These are phyloP conservation scores for Muricea muricata DNA, from an alignment of 92 coral and sea anemone species.

Conservation along the genomic window DNA sequence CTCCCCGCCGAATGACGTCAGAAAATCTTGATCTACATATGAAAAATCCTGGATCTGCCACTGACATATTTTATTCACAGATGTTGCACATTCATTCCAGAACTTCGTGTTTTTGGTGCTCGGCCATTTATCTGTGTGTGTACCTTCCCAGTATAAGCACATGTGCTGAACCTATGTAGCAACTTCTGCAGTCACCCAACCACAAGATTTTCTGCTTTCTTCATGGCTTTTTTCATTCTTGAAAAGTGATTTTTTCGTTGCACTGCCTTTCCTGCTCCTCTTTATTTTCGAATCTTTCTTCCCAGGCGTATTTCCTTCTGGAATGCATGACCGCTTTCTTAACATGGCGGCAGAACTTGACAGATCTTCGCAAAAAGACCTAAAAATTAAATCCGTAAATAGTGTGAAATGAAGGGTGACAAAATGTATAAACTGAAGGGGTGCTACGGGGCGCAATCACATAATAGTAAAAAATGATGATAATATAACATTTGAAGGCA, in stretches of 20 bases:
- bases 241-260: background rate
- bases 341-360: background rate
- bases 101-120: constrained; percentile 27
- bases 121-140: constrained; percentile 60
- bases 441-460: background rate
- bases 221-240: background rate
- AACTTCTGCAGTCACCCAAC: constrained; percentile 36
- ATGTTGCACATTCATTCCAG: constrained; percentile 47
- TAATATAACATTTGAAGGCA: background rate
- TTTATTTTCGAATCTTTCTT: constrained; percentile 27
- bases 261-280: too few species aligned
- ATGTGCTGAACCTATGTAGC: constrained; percentile 53
- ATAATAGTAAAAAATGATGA: background rate
- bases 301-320: constrained; percentile 51
- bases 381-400: too few species aligned
- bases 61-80: constrained; percentile 43
- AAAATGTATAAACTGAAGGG: background rate
- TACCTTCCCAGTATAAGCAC: constrained; percentile 52
- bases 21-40: too few species aligned
- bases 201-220: background rate
- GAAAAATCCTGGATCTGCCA: too few species aligned
- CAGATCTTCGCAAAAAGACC: background rate
- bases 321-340: constrained; percentile 10
- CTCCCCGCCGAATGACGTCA: too few species aligned
- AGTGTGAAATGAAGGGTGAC: background rate